A percentile compares a stretch with the other conserved stretches of the same genome.
phyloP scores from a whole-genome alignment of 2,113 vertebrate genomes.

The Anhinga rufa region DNA sequence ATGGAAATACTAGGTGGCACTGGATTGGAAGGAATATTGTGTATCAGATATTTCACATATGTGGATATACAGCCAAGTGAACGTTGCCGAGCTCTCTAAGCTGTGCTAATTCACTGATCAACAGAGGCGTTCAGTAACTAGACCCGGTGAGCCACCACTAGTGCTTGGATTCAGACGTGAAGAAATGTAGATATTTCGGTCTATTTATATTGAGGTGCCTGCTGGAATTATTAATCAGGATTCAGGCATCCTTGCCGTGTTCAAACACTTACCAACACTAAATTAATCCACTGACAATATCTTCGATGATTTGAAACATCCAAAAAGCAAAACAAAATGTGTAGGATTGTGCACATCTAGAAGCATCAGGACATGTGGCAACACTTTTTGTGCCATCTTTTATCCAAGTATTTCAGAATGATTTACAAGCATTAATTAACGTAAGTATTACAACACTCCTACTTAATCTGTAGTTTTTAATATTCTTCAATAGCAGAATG shows the following conservation, averaged over 20 bases:
- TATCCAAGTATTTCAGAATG: slow-evolving; percentile 46
- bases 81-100: background rate
- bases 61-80: background rate
- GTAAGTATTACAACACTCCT: slow-evolving; percentile 56
- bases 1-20: background rate
- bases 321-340: background rate
- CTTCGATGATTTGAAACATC: background rate
- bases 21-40: background rate
- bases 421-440: slow-evolving; percentile 65
- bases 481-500: slow-evolving; percentile 64
- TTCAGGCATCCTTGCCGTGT: accelerated
- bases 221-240: background rate
- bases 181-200: background rate
- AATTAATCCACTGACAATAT: background rate
- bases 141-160: background rate
- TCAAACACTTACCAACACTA: background rate
- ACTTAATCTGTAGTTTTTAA: slow-evolving; percentile 64
- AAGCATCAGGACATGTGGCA: slow-evolving; percentile 46
- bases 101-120: background rate
- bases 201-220: background rate
- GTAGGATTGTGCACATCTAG: background rate
- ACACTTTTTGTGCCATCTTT: slow-evolving; percentile 42
- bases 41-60: background rate
- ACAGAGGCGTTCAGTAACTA: background rate
- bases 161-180: background rate